Evolutionary conservation across 2,113 vertebrate genomes (phyloP).

Genomic region (Alexandromys fortis): DNA sequence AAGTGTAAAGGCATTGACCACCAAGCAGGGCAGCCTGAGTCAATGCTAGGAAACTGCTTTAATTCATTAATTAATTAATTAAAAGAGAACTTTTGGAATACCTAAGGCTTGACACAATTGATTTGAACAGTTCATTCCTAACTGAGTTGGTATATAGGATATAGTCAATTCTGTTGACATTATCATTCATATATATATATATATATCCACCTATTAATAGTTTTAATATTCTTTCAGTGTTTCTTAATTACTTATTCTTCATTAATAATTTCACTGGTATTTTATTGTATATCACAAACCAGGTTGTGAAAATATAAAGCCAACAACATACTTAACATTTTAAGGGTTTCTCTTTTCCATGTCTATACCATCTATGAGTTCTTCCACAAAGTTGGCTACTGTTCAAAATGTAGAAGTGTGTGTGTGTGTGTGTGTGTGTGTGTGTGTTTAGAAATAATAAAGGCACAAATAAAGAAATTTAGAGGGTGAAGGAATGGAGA

Average conservation of each 20-base stretch:
- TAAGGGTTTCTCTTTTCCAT: background rate
- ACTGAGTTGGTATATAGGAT: background rate
- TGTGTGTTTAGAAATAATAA: background rate
- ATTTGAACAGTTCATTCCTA: background rate
- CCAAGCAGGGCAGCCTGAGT: background rate
- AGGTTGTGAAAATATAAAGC: background rate
- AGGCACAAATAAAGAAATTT: background rate
- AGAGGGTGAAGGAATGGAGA: background rate
- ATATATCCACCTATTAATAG: background rate
- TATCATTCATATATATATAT: background rate
- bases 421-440: background rate
- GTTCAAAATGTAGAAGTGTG: background rate
- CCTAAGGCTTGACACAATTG: background rate
- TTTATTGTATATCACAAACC: background rate
- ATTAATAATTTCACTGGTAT: background rate
- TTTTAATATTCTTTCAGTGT: background rate
- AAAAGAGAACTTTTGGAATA: background rate
- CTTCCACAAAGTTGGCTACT: background rate
- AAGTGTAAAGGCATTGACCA: background rate
- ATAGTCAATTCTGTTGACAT: background rate
- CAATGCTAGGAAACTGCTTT: background rate
- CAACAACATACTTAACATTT: background rate
- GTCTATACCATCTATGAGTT: background rate
- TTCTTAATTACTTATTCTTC: background rate
- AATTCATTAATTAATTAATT: background rate